These are phyloP conservation scores for Lipophrys pholis DNA, from an alignment of 2,113 vertebrate genomes.

Conservation along the genomic window DNA sequence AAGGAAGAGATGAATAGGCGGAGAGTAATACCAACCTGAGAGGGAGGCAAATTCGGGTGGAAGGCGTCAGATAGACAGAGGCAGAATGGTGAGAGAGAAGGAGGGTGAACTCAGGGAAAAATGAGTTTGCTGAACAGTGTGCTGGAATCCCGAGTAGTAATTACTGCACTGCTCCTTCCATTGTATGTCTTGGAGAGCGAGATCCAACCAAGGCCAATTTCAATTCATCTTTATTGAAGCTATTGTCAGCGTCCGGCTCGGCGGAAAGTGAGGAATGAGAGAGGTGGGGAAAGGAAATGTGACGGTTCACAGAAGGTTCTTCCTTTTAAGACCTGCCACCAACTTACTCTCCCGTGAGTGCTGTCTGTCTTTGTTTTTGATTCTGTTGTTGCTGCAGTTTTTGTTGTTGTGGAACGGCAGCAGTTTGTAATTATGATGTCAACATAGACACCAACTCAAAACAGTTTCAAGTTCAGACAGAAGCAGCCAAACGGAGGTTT, in stretches of 20 bases:
- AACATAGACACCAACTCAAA: too few relatives aligned
- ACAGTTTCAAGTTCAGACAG: too few relatives aligned
- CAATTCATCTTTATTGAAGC: constrained; percentile 79
- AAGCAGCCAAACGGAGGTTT: too few relatives aligned
- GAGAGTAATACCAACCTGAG: constrained; percentile 15
- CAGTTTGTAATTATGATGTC: too few relatives aligned
- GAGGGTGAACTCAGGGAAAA: constrained; percentile 37
- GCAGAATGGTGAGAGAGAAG: constrained; percentile 2
- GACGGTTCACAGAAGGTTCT: not conserved
- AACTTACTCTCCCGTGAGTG: not conserved
- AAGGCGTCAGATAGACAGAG: constrained; percentile 34
- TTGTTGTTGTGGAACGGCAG: too few relatives aligned
- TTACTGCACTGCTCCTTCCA: constrained; percentile 64
- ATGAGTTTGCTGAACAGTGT: constrained; percentile 62
- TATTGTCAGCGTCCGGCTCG: constrained; percentile 72
- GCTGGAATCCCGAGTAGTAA: constrained; percentile 73
- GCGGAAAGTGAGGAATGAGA: constrained; percentile 29
- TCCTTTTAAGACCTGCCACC: not conserved
- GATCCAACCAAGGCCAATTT: constrained; percentile 72
- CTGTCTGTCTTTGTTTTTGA: too few relatives aligned
- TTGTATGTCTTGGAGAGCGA: constrained; percentile 67
- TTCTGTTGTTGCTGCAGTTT: too few relatives aligned
- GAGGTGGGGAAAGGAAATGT: not conserved
- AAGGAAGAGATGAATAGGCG: not conserved
- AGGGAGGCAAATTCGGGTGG: constrained; percentile 42